A percentile compares a stretch with the other conserved stretches of the same genome.
Conservation (phyloP, 1,140 invertebrate genomes). For the Hyphantria cunea region DNA sequence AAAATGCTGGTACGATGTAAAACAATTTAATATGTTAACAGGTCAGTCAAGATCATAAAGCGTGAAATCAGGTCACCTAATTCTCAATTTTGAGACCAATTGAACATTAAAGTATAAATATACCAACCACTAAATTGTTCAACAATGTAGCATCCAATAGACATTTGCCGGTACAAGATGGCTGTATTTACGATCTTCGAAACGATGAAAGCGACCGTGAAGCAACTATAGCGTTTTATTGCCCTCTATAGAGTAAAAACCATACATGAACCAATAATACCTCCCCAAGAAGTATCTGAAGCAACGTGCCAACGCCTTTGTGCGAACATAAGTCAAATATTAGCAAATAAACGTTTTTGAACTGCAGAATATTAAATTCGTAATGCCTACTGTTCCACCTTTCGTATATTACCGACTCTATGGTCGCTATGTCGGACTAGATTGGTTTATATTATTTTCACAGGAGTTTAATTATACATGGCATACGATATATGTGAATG, state of each 20-base stretch:
- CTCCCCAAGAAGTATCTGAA: conserved; percentile 45
- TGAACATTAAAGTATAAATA: conserved; percentile 9
- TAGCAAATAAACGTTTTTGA: conserved; percentile 2
- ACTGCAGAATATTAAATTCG: neutral
- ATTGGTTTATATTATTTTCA: no score
- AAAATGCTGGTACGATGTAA: no score
- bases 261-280: conserved; percentile 52
- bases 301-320: conserved; percentile 44
- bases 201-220: conserved; percentile 50
- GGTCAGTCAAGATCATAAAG: neutral
- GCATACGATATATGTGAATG: neutral
- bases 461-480: no score
- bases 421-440: no score
- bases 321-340: conserved; percentile 4
- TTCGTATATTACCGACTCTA: no score
- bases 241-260: conserved; percentile 51
- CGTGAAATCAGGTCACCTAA: neutral
- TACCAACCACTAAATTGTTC: conserved; percentile 18
- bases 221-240: conserved; percentile 67
- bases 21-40: no score
- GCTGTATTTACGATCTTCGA: conserved; percentile 54
- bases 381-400: neutral
- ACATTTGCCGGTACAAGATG: conserved; percentile 48
- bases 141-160: conserved; percentile 41
- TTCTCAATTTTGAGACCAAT: neutral